phyloP scores from a whole-genome alignment of 1,140 invertebrate species.

The Ostrea edulis region DNA sequence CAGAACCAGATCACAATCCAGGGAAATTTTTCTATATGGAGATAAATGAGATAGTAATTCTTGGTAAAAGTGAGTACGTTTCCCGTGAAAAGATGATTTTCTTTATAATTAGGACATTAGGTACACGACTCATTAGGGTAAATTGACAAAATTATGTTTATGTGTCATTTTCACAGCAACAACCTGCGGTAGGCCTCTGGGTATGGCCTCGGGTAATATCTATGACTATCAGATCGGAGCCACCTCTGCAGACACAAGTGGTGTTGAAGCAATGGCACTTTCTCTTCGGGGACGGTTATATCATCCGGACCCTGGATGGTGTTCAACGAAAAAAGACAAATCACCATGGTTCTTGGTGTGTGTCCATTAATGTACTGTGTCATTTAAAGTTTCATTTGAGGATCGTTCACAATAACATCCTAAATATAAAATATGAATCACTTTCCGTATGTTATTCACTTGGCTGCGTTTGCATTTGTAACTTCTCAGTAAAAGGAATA shows the following conservation, averaged over 20 bases:
- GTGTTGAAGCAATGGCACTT: neutral
- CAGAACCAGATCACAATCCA: conserved; percentile 11
- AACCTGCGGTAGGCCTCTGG: conserved; percentile 43
- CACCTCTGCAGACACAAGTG: neutral
- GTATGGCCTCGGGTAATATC: conserved; percentile 49
- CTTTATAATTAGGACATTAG: neutral
- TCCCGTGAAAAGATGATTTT: neutral
- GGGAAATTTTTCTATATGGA: conserved; percentile 7
- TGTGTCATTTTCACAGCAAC: conserved; percentile 32
- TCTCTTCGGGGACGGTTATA: neutral
- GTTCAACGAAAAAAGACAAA: conserved; percentile 2
- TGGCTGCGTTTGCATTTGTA: no score
- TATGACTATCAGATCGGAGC: conserved; percentile 43
- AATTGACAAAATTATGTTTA: neutral
- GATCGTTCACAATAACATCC: no score
- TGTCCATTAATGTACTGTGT: neutral
- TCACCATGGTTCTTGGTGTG: conserved; percentile 51
- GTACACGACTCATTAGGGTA: neutral
- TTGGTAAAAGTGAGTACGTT: conserved; percentile 35
- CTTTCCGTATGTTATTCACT: no score
- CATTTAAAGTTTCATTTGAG: no score
- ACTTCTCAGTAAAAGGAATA: no score
- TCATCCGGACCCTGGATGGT: conserved; percentile 50
- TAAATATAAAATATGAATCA: no score
- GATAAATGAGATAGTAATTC: conserved; percentile 30